Conservation (phyloP, 35 echinoderm and acorn worm species). For the Ophiothrix spiculata region DNA sequence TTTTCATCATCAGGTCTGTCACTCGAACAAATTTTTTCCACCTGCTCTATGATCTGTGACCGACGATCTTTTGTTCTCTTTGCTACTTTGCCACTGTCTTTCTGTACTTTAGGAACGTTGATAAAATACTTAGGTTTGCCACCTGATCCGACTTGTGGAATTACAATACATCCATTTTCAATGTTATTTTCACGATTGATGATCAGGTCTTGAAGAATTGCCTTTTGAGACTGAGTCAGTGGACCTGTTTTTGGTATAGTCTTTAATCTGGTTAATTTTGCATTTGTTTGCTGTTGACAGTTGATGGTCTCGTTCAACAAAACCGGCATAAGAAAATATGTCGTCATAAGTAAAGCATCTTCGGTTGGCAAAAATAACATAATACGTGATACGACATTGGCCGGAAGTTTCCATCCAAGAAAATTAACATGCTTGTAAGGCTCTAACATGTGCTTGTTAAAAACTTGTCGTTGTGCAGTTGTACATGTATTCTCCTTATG, state of each 20-base stretch:
- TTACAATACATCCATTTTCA: not conserved
- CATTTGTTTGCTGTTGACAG: not conserved
- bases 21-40: not conserved
- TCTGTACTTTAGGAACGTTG: not conserved
- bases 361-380: not conserved
- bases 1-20: slow-evolving; percentile 45
- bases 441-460: not conserved
- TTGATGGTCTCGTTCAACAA: not conserved
- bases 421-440: too few species aligned
- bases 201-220: not conserved
- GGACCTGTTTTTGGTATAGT: not conserved
- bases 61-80: not conserved
- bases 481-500: not conserved
- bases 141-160: not conserved
- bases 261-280: not conserved
- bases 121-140: not conserved
- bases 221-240: not conserved
- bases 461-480: not conserved
- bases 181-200: not conserved
- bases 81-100: not conserved
- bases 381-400: not conserved
- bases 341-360: not conserved
- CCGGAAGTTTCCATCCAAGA: not conserved
- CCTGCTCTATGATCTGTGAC: not conserved
- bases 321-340: not conserved